Percentiles rank a stretch among this genome's conserved stretches.
Evolutionary conservation across 2,113 vertebrate genomes (phyloP).

Genomic region (Trochalopteron elliotii): DNA sequence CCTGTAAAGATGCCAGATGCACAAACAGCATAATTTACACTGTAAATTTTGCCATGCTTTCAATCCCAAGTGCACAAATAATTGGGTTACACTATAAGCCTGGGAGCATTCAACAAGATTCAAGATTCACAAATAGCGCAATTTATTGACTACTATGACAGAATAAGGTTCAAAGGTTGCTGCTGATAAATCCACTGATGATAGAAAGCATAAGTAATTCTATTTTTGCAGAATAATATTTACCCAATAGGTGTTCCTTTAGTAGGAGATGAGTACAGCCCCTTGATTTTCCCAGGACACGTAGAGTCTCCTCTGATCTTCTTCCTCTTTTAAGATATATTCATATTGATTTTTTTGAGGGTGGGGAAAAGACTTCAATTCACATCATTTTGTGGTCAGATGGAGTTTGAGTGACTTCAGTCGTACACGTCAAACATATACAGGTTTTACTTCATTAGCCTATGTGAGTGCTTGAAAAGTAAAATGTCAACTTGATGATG

Average conservation of each 20-base stretch:
- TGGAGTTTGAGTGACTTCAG: not conserved
- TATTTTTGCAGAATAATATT: not conserved
- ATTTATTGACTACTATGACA: not conserved
- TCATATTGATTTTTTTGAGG: not conserved
- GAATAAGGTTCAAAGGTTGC: not conserved
- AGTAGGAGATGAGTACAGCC: not conserved
- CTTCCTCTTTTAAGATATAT: no score
- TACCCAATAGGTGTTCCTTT: fast-evolving
- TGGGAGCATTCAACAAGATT: not conserved
- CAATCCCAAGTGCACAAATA: not conserved
- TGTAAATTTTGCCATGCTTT: fast-evolving
- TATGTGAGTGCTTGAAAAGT: not conserved
- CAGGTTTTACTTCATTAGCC: not conserved
- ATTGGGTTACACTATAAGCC: not conserved
- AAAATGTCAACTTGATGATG: not conserved
- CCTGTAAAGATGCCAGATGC: not conserved
- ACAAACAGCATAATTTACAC: not conserved
- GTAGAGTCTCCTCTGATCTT: not conserved
- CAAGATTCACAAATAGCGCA: not conserved
- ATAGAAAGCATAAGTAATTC: not conserved
- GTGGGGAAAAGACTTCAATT: not conserved
- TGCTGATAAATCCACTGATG: not conserved
- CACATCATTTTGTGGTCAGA: not conserved
- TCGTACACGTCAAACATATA: not conserved
- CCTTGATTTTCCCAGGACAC: not conserved